phyloP scores from a whole-genome alignment of 1,140 invertebrate species.

The Drosophila mojavensis region DNA sequence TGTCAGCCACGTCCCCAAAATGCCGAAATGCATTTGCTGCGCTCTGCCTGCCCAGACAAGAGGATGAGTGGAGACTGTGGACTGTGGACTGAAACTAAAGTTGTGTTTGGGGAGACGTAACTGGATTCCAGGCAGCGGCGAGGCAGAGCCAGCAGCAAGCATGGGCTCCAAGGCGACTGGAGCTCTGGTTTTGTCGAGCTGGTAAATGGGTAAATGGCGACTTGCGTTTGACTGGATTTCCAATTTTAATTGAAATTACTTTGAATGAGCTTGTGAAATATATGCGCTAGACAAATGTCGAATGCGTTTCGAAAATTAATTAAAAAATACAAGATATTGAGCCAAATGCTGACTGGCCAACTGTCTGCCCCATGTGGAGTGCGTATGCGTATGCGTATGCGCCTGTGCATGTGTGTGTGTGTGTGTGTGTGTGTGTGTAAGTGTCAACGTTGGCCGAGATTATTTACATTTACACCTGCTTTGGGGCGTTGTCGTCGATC shows the following conservation, averaged over 20 bases:
- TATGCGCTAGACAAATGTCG: constrained; percentile 42
- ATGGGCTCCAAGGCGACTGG: neutral
- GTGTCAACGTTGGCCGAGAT: constrained; percentile 70
- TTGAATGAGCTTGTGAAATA: constrained; percentile 48
- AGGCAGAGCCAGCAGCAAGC: neutral
- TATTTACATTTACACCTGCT: constrained; percentile 79
- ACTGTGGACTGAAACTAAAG: neutral
- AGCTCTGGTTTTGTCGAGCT: constrained; percentile 13
- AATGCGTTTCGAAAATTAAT: constrained; percentile 60
- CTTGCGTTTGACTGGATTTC: constrained; percentile 32
- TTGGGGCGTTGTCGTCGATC: constrained; percentile 33
- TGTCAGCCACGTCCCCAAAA: constrained; percentile 64
- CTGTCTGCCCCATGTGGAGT: constrained; percentile 55
- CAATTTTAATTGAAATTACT: constrained; percentile 49
- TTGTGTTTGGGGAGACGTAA: constrained; percentile 5
- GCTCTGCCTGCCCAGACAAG: constrained; percentile 36
- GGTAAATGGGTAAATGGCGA: constrained; percentile 11
- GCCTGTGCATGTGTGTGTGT: constrained; percentile 7
- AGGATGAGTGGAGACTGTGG: neutral
- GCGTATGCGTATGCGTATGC: constrained; percentile 12
- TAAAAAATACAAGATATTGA: constrained; percentile 59
- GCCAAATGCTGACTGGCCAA: constrained; percentile 18
- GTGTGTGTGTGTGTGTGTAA: constrained; percentile 30
- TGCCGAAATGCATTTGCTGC: constrained; percentile 73
- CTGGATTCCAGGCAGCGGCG: neutral